Conservation (phyloP, 2,797 vertebrate genomes). For the Rhynchonycteris naso region DNA sequence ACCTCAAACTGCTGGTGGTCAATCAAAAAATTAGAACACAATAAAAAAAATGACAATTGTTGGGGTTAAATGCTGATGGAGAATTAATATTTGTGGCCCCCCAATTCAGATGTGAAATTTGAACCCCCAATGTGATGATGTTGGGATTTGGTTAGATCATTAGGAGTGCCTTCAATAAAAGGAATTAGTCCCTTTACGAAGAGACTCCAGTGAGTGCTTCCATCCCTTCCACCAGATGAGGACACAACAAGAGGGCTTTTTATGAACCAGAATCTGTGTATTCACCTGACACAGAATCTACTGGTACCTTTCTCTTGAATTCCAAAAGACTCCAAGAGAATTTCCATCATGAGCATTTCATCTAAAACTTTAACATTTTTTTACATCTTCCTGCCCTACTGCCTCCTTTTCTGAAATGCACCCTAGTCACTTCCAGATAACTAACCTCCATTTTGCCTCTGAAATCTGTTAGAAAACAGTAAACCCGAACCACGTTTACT, state of each 20-base stretch:
- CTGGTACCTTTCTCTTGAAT: background rate
- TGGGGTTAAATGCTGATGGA: background rate
- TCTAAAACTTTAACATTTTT: background rate
- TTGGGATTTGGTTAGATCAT: background rate
- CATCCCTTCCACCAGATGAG: accelerated
- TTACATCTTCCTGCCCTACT: background rate
- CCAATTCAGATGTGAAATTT: background rate
- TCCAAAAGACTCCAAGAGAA: background rate
- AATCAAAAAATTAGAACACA: background rate
- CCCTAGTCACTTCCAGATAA: background rate
- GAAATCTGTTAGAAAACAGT: background rate
- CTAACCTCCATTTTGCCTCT: background rate
- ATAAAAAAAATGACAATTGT: background rate
- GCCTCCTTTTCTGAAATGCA: background rate
- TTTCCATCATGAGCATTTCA: background rate
- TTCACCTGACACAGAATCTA: background rate
- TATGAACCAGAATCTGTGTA: background rate
- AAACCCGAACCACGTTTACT: no score
- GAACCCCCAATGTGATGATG: background rate
- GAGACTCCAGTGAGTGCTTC: background rate
- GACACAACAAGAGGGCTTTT: background rate
- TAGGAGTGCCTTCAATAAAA: background rate
- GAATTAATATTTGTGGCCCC: background rate
- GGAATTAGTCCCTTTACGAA: background rate
- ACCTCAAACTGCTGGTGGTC: background rate